phyloP scores from a whole-genome alignment of 2,797 vertebrate genomes.

The Myoxocephalus aenaeus region DNA sequence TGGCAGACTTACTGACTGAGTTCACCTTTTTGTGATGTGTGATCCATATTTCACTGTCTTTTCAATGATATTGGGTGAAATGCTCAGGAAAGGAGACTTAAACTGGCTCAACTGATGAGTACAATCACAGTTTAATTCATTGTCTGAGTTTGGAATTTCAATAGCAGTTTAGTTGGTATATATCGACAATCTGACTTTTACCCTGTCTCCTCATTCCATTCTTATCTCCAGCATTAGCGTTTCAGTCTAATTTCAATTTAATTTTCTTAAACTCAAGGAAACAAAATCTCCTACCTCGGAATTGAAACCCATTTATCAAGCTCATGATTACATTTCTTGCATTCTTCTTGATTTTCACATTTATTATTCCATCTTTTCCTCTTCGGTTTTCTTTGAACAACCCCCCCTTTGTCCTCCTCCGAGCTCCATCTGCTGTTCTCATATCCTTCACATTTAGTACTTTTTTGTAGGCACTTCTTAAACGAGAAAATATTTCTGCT shows the following conservation, averaged over 20 bases:
- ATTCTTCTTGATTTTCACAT: background rate
- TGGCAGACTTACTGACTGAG: constrained; percentile 18
- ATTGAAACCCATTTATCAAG: background rate
- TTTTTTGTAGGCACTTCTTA: background rate
- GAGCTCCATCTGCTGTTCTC: constrained; percentile 8
- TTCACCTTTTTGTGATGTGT: constrained; percentile 52
- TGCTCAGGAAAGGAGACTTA: background rate
- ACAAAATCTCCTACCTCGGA: constrained; percentile 2
- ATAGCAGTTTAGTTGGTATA: background rate
- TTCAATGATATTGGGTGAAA: constrained; percentile 4
- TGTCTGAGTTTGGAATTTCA: background rate
- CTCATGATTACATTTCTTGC: background rate
- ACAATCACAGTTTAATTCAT: background rate
- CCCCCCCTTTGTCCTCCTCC: background rate
- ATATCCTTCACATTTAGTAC: constrained; percentile 4
- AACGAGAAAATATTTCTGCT: constrained; percentile 8
- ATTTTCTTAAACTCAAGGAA: background rate
- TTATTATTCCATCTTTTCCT: background rate
- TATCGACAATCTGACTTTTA: background rate
- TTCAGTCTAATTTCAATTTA: background rate
- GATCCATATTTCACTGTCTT: constrained; percentile 30
- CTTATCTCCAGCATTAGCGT: background rate
- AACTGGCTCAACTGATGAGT: background rate
- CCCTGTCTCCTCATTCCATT: background rate
- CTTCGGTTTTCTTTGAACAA: background rate